Evolutionary conservation across 2,888 invertebrate genomes (phyloP).

Genomic region (Amiota mariae): DNA sequence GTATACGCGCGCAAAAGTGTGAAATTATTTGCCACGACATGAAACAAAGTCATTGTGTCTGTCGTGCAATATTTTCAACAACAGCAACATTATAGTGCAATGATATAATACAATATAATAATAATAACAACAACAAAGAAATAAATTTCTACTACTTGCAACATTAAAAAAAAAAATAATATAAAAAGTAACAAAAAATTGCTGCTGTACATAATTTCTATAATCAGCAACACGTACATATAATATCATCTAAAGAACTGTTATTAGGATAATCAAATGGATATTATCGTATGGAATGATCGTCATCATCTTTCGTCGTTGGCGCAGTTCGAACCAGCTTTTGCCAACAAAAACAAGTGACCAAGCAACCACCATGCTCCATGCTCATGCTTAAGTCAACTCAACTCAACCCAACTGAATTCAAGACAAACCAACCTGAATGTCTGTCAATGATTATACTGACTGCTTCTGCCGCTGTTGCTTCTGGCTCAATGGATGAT

Average conservation of each 20-base stretch:
- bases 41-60: conserved; percentile 47
- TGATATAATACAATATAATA: conserved; percentile 14
- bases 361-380: neutral
- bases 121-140: neutral
- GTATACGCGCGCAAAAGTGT: conserved; percentile 62
- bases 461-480: neutral
- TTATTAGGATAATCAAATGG: conserved; percentile 74
- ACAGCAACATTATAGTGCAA: conserved; percentile 16
- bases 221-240: conserved; percentile 74
- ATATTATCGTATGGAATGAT: conserved; percentile 72
- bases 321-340: conserved; percentile 7
- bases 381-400: neutral
- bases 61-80: neutral
- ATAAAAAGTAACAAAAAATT: conserved; percentile 21
- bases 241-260: conserved; percentile 74
- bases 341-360: neutral
- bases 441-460: conserved; percentile 28
- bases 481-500: neutral
- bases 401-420: neutral
- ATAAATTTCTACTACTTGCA: conserved; percentile 17
- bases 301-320: conserved; percentile 43
- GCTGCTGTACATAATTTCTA: conserved; percentile 69
- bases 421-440: neutral
- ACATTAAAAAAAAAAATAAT: conserved; percentile 28
- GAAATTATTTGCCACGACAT: conserved; percentile 52